phyloP scores from a whole-genome alignment of 2,113 vertebrate species.

The Sapayoa aenigma region DNA sequence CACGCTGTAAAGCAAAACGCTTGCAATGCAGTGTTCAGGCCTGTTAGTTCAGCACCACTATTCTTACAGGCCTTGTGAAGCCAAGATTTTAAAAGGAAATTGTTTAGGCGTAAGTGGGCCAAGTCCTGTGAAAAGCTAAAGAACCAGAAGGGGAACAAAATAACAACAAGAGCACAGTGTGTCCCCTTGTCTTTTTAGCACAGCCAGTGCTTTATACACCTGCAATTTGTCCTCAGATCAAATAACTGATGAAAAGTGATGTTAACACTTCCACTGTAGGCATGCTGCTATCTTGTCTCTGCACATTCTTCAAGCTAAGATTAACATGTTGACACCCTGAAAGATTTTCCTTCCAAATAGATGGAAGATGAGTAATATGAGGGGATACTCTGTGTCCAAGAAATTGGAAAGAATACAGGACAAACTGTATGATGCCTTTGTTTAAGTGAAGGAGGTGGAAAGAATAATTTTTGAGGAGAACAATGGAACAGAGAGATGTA shows the following conservation, averaged over 20 bases:
- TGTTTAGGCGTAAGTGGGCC: not conserved
- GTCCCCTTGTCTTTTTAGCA: not conserved
- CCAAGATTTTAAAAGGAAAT: not conserved
- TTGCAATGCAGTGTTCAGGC: not conserved
- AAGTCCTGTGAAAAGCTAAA: not conserved
- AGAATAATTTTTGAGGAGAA: not conserved
- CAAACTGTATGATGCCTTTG: not conserved
- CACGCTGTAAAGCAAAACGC: not conserved
- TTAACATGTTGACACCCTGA: not conserved
- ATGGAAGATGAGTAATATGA: not conserved
- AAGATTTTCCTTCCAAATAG: not conserved
- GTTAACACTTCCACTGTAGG: not conserved
- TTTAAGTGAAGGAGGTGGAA: not conserved
- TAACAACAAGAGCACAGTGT: not conserved
- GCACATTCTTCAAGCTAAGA: not conserved
- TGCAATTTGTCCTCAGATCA: conserved; percentile 14
- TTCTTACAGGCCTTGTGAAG: not conserved
- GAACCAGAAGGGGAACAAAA: not conserved
- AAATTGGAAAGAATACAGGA: not conserved
- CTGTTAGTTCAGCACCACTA: not conserved
- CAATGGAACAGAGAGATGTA: not conserved
- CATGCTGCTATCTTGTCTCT: not conserved
- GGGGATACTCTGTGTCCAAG: not conserved
- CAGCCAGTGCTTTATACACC: not conserved
- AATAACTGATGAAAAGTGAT: not conserved